Evolutionary conservation across 30 jellyfish, hydroid and myxozoan genomes (phyloP), one percentile per base, ranked within the genome.

Genomic region (Clytia hemisphaerica): DNA sequence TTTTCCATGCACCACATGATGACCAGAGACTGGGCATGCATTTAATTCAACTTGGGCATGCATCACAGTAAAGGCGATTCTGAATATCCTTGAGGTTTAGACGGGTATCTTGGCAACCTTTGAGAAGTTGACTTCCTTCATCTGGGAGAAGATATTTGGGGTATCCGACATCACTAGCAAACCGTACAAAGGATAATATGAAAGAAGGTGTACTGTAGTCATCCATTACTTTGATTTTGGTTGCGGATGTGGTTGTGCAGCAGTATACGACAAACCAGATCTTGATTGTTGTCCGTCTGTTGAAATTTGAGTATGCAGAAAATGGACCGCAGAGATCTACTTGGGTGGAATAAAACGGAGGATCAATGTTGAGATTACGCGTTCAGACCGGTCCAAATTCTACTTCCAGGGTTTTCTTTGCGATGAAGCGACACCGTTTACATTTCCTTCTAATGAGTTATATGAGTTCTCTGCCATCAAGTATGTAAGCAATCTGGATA

Each of bases 1-100:
- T 32, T 58, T 58, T 26, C 72, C 72, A 58, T 58, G 45, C 72
- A 58, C n/a, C n/a, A n/a, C 29, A 25, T 24, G 24, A 12, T 58
- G 72, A 3, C 72, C 72, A n/a, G 18, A 25, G 9, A 58, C 72
- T 4, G 72, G 72, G 72, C 45, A 58, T 4, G 33, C 14, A 3
- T 58, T 35, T 45, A 58, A 58, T 58, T 58, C 18, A 35, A 58
- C 72, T 6, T 24, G 72, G 4, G 4, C 18, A n/a, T n/a, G 4
- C 18, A 7, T 49, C 25, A 7, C 5, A n/a, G 14, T n/a, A 4
- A 6, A 49, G 18, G 4, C 25, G 6, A 4, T 28, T n/a, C 25
- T 49, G 19, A 6, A 49, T 16, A 49, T 49, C 63, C 14, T n/a
- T 7, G 63, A 49, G 25, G 18, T 49, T 49, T n/a, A n/a, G n/a